Percentiles rank a stretch among this genome's conserved stretches.
Evolutionary conservation across 2,113 vertebrate genomes (phyloP).

Genomic region (Dipodomys stephensi): DNA sequence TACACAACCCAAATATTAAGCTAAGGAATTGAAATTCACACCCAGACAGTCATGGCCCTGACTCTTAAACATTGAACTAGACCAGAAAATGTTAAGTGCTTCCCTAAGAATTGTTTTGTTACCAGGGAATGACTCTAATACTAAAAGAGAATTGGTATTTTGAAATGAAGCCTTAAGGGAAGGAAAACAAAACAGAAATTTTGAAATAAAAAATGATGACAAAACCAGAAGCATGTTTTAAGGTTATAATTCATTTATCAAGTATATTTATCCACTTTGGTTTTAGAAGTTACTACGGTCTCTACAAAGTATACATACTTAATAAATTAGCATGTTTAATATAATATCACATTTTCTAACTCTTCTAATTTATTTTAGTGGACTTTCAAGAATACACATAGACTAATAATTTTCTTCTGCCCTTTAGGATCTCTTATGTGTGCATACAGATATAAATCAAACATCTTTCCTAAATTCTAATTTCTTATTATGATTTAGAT

Average conservation of each 20-base stretch:
- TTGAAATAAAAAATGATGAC: constrained; percentile 43
- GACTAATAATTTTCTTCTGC: background rate
- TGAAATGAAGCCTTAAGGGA: constrained; percentile 24
- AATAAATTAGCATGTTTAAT: constrained; percentile 28
- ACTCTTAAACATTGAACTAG: constrained; percentile 21
- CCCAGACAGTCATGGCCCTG: background rate
- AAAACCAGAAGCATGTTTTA: constrained; percentile 36
- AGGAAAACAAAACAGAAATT: constrained; percentile 54
- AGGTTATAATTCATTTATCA: constrained; percentile 37
- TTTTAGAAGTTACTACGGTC: background rate
- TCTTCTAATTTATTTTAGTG: background rate
- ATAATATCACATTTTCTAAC: background rate
- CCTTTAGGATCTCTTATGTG: background rate
- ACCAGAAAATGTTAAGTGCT: background rate
- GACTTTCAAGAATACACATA: background rate
- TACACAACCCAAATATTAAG: constrained; percentile 18
- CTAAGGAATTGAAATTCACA: constrained; percentile 40
- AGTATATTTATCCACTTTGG: constrained; percentile 20
- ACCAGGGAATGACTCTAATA: constrained; percentile 13
- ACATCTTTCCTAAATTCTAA: background rate
- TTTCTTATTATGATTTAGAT: background rate
- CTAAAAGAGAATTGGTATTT: constrained; percentile 42
- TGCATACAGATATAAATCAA: background rate
- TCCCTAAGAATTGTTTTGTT: background rate
- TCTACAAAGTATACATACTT: background rate